Evolutionary conservation across 2,888 invertebrate species (phyloP).

Genomic region (Protodeltote pygarga): DNA sequence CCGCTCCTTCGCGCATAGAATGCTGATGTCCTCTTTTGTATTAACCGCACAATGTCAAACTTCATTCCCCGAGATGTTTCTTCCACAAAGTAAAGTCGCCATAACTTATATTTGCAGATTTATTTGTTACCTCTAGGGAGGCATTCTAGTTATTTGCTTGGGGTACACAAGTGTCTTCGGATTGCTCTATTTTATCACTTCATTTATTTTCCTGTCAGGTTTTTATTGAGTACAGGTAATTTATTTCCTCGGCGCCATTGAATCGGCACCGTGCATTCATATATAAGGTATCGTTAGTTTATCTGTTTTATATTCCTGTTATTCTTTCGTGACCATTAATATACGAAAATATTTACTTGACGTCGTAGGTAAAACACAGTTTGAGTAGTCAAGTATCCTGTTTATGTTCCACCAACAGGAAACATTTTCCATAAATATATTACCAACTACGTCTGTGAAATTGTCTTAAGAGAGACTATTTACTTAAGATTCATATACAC

Average conservation of each 20-base stretch:
- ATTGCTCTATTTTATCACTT: conserved; percentile 49
- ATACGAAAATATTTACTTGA: conserved; percentile 14
- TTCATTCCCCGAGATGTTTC: conserved; percentile 60
- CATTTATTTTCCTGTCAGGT: conserved; percentile 38
- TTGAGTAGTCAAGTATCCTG: conserved; percentile 17
- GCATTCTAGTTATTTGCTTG: conserved; percentile 39
- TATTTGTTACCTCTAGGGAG: conserved; percentile 52
- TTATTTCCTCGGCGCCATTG: conserved; percentile 23
- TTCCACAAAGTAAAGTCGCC: conserved; percentile 62
- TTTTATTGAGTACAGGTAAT: conserved; percentile 35
- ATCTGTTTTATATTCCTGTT: conserved; percentile 12
- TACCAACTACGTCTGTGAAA: conserved; percentile 18
- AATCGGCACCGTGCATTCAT: conserved; percentile 23
- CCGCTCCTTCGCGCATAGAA: conserved; percentile 40
- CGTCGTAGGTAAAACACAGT: conserved; percentile 5
- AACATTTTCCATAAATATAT: conserved; percentile 33
- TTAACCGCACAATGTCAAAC: conserved; percentile 57
- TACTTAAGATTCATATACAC: conserved; percentile 33
- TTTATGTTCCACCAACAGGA: conserved; percentile 31
- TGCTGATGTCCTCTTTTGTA: conserved; percentile 66
- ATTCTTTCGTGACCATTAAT: conserved; percentile 4
- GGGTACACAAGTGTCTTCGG: conserved; percentile 32
- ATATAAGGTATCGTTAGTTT: conserved; percentile 14
- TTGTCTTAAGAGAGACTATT: conserved; percentile 28
- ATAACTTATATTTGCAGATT: conserved; percentile 68